phyloP scores from a whole-genome alignment of 2,797 vertebrate genomes.

The Pterois miles region DNA sequence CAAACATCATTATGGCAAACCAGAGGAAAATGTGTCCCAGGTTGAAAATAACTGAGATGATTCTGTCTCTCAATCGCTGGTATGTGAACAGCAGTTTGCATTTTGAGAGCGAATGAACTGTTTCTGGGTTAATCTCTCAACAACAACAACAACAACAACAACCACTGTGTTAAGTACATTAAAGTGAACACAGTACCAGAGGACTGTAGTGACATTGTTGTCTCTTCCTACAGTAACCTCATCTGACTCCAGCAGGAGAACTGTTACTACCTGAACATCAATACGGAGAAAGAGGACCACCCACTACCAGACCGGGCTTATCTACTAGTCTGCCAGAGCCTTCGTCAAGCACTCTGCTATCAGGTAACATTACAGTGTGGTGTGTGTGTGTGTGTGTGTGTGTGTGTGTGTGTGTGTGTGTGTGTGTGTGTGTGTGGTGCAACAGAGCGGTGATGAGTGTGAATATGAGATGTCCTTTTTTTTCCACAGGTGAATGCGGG shows the following conservation, averaged over 20 bases:
- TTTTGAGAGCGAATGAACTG: conserved; percentile 1
- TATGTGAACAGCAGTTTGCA: conserved; percentile 4
- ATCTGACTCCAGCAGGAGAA: conserved; percentile 46
- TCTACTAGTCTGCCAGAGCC: conserved; percentile 47
- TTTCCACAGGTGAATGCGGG: conserved; percentile 35
- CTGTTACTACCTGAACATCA: conserved; percentile 52
- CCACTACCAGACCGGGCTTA: conserved; percentile 48
- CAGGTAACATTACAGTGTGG: conserved; percentile 62
- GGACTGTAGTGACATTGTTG: conserved; percentile 23
- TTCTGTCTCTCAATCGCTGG: background rate
- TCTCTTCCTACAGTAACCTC: conserved; percentile 31
- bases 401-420: conserved; percentile 9
- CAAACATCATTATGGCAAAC: conserved; percentile 29
- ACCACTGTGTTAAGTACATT: conserved; percentile 1
- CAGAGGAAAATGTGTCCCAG: conserved; percentile 1
- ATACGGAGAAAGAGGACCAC: conserved; percentile 43
- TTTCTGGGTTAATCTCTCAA: background rate
- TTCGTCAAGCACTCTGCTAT: conserved; percentile 54
- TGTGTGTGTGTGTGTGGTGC: background rate
- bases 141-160: background rate
- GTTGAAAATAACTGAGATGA: conserved; percentile 22
- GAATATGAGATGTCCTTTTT: conserved; percentile 46
- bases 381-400: conserved; percentile 35
- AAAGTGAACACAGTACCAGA: conserved; percentile 5
- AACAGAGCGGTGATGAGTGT: conserved; percentile 38